phyloP scores from a whole-genome alignment of 1,140 invertebrate genomes.

The Bombus superbus region DNA sequence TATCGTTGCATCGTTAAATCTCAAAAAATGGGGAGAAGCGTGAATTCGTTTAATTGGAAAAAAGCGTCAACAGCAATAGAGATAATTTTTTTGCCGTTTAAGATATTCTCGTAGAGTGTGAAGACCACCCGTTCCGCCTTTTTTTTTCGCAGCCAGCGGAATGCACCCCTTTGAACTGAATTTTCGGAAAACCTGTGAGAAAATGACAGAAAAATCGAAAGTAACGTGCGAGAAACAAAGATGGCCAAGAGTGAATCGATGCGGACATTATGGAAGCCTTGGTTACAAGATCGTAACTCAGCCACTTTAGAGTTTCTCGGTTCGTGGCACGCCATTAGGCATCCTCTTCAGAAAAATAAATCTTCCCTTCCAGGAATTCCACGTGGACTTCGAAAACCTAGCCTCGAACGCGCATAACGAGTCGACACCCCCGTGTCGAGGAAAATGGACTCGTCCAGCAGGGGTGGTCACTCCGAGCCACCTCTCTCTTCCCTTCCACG shows the following conservation, averaged over 20 bases:
- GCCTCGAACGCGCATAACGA: constrained; percentile 39
- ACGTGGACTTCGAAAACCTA: constrained; percentile 40
- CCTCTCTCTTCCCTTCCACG: constrained; percentile 1
- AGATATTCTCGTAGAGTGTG: background rate
- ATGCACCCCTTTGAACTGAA: constrained; percentile 24
- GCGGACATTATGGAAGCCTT: constrained; percentile 69
- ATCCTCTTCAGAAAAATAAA: constrained; percentile 80
- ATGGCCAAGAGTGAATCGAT: constrained; percentile 61
- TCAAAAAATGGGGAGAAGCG: background rate
- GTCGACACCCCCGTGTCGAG: constrained; percentile 53
- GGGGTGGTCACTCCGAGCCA: constrained; percentile 37
- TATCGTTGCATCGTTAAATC: background rate
- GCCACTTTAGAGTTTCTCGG: constrained; percentile 72
- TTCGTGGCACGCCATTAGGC: constrained; percentile 72
- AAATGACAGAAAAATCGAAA: background rate
- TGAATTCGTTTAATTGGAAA: background rate
- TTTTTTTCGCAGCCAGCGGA: constrained; percentile 41
- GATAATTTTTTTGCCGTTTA: constrained; percentile 2
- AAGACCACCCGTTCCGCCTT: constrained; percentile 15
- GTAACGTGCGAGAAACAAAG: constrained; percentile 27
- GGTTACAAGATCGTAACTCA: constrained; percentile 78
- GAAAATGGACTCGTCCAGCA: constrained; percentile 63
- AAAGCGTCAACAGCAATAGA: background rate
- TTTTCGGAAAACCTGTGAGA: background rate
- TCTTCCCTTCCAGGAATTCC: constrained; percentile 76